Percentiles rank a stretch among this genome's conserved stretches.
Evolutionary conservation across 2,797 vertebrate species (phyloP).

Genomic region (Hybognathus amarus): DNA sequence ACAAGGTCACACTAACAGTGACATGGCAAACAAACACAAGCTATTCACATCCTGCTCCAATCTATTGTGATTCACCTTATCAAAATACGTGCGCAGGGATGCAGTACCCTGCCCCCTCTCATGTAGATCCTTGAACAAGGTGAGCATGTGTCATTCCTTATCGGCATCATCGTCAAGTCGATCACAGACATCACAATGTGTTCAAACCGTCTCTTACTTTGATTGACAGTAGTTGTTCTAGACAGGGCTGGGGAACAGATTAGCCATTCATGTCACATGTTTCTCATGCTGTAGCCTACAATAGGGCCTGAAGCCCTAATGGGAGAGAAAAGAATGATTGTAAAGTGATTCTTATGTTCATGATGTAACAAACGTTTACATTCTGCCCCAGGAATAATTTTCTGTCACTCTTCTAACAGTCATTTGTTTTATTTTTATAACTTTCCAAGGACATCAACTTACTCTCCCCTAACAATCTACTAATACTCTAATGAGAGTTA

Average conservation of each 20-base stretch:
- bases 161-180: conserved; percentile 41
- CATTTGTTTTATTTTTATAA: conserved; percentile 2
- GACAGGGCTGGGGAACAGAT: not conserved
- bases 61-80: conserved; percentile 33
- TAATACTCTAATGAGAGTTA: not conserved
- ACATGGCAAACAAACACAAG: conserved; percentile 21
- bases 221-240: conserved; percentile 48
- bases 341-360: not conserved
- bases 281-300: not conserved
- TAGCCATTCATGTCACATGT: not conserved
- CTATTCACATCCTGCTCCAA: conserved; percentile 6
- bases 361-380: not conserved
- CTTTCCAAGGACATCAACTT: not conserved
- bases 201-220: conserved; percentile 50
- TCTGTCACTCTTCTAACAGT: not conserved
- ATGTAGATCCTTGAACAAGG: conserved; percentile 42
- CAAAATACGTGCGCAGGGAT: conserved; percentile 5
- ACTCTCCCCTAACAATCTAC: not conserved
- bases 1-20: conserved; percentile 30
- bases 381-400: not conserved
- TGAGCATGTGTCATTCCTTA: conserved; percentile 47
- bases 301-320: not conserved
- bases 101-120: not conserved
- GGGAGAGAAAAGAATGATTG: not conserved
- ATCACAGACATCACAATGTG: conserved; percentile 45